Conservation (phyloP, 2,113 vertebrate genomes). For the Motacilla tschutschensis region DNA sequence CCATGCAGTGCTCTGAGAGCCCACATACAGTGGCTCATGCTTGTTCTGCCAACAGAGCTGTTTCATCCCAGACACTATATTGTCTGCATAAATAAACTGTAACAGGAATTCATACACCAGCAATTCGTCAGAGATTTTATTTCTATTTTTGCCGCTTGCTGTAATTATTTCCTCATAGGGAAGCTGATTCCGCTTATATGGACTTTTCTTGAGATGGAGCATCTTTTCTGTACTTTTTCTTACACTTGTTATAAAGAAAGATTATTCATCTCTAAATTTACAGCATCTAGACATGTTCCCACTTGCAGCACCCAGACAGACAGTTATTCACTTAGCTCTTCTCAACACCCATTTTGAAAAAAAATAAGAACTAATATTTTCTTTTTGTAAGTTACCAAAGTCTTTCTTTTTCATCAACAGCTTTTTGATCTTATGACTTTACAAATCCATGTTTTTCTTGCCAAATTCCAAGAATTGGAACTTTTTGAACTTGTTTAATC, state of each 20-base stretch:
- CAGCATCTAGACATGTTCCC: constrained; percentile 52
- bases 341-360: neutral
- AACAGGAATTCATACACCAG: constrained; percentile 57
- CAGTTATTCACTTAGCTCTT: constrained; percentile 34
- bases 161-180: constrained; percentile 65
- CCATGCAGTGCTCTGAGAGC: constrained; percentile 60
- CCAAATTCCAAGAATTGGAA: neutral
- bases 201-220: constrained; percentile 54
- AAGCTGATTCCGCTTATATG: constrained; percentile 60
- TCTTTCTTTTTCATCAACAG: neutral
- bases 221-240: constrained; percentile 57
- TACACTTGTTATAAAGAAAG: constrained; percentile 38
- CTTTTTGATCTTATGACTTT: neutral
- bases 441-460: neutral
- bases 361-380: neutral
- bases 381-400: neutral
- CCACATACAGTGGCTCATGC: constrained; percentile 64
- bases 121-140: constrained; percentile 56
- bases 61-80: constrained; percentile 68
- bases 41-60: constrained; percentile 58
- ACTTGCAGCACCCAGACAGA: constrained; percentile 49
- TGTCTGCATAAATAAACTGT: constrained; percentile 68
- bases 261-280: constrained; percentile 65
- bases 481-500: neutral
- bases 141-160: constrained; percentile 63